Conservation (phyloP, 2,797 vertebrate species). For the Vipera latastei region DNA sequence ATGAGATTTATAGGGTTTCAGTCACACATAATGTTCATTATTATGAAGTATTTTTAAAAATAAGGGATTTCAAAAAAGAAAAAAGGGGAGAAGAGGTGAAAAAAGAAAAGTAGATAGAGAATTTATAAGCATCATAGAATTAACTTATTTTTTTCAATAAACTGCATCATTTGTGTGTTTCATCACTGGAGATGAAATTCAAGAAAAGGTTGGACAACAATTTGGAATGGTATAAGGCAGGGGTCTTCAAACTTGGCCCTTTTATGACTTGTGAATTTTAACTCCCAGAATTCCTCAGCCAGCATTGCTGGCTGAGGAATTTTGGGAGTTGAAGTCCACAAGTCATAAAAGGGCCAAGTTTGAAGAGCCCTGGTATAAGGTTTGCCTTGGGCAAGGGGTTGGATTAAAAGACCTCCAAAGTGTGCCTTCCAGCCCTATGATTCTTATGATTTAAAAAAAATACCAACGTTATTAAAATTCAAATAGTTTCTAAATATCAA, state of each 20-base stretch:
- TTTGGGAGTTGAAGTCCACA: too few relatives aligned
- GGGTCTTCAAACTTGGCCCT: too few relatives aligned
- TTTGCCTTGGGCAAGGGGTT: not conserved
- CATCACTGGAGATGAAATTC: not conserved
- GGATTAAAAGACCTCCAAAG: not conserved
- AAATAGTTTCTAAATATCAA: not conserved
- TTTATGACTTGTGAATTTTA: too few relatives aligned
- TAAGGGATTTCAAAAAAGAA: not conserved
- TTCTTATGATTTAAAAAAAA: not conserved
- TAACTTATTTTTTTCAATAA: not conserved
- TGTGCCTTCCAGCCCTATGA: not conserved
- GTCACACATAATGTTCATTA: not conserved
- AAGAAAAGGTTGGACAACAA: not conserved
- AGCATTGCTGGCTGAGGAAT: too few relatives aligned
- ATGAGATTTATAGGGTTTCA: not conserved
- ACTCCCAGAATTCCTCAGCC: too few relatives aligned
- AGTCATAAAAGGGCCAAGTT: too few relatives aligned
- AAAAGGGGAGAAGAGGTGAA: not conserved
- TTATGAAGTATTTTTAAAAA: not conserved
- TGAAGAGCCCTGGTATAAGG: too few relatives aligned
- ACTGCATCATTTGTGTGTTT: not conserved
- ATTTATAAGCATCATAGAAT: not conserved
- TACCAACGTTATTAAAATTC: not conserved
- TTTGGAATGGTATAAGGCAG: not conserved
- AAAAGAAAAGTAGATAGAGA: not conserved